Base-by-base conservation (phyloP, 2,113 vertebrate species). In the Mustela lutreola region DNA sequence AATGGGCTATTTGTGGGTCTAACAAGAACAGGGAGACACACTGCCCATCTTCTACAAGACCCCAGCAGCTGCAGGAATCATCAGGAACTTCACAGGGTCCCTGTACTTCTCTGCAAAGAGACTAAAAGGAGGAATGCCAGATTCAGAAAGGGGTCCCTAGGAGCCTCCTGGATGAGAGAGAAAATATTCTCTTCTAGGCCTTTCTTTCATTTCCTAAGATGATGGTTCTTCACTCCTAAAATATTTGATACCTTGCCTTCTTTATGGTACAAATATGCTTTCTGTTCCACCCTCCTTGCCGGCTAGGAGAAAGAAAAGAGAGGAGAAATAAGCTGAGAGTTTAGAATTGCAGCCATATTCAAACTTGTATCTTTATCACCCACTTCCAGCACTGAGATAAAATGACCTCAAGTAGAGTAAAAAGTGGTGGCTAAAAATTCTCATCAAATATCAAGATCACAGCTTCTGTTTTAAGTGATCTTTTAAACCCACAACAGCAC, bases 1-100 rank as follows among this genome's bases (percentile, higher is more conserved):
- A 99, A 98, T 98, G 95, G 93, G 70, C 97, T 95, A 92, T 97
- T 98, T 98, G 97, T 94, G 56, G 95, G 0, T 2, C 36, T 92
- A 97, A 98, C 33, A 79, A 98, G 97, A 97, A 75, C 89, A 0
- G 73, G 97, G 93, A 96, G 97, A 88, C 92, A 97, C 95, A 65
- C 94, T 95, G 89, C 83, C 95, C 97, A 86, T 94, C 97, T 97
- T 0, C 28, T 73, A 42, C 18, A 33, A 97, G 97, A 95, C 94
- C 94, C 39, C 71, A 94, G 81, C 98, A 98, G 98, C 98, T 98
- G 98, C 24, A 0, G 75, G 94, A 95, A 97, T 98, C 97, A 48
- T 94, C 80, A 92, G 96, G 73, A 95, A 58, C 4, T 2, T 76
- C 75, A 50, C 94, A 31, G 65, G 92, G 62, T 53, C 93, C 73